phyloP scores from a whole-genome alignment of 2,113 vertebrate genomes.

The Epinephelus moara region DNA sequence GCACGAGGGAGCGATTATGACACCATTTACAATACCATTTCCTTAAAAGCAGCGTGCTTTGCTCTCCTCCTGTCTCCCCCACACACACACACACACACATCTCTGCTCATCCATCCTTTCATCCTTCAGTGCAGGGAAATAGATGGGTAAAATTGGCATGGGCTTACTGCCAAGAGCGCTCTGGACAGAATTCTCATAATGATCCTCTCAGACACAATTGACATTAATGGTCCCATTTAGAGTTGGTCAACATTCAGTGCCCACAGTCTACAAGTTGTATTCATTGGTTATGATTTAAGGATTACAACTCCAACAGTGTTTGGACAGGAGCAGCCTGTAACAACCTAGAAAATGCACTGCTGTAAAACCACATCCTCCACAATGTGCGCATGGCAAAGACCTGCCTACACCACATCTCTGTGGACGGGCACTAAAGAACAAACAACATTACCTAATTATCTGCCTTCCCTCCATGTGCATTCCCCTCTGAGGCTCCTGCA shows the following conservation, averaged over 20 bases:
- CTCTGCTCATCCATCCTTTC: slow-evolving; percentile 45
- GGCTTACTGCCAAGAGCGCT: slow-evolving; percentile 62
- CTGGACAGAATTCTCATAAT: slow-evolving; percentile 63
- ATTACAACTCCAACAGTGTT: slow-evolving; percentile 17
- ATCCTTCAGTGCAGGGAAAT: slow-evolving; percentile 46
- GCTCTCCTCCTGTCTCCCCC: slow-evolving; percentile 9
- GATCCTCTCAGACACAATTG: slow-evolving; percentile 67
- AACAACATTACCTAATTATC: slow-evolving; percentile 17
- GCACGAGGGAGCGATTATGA: slow-evolving; percentile 21
- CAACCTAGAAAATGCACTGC: neutral
- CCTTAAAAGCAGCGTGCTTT: slow-evolving; percentile 27
- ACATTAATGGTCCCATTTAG: slow-evolving; percentile 71
- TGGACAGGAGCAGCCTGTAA: slow-evolving; percentile 15
- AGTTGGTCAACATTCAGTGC: slow-evolving; percentile 51
- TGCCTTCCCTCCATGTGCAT: slow-evolving; percentile 22
- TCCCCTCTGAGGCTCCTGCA: slow-evolving; percentile 20
- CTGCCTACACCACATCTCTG: slow-evolving; percentile 1
- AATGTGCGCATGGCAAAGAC: neutral
- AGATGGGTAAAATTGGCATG: slow-evolving; percentile 59
- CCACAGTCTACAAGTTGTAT: slow-evolving; percentile 40
- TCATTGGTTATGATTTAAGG: slow-evolving; percentile 36
- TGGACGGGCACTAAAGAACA: neutral
- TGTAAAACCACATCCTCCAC: slow-evolving; percentile 57
- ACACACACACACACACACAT: slow-evolving; percentile 29
- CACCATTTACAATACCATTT: slow-evolving; percentile 37